A percentile compares a stretch with the other conserved stretches of the same genome.
phyloP scores from a whole-genome alignment of 1,140 invertebrate genomes.

The Carposina sasakii region DNA sequence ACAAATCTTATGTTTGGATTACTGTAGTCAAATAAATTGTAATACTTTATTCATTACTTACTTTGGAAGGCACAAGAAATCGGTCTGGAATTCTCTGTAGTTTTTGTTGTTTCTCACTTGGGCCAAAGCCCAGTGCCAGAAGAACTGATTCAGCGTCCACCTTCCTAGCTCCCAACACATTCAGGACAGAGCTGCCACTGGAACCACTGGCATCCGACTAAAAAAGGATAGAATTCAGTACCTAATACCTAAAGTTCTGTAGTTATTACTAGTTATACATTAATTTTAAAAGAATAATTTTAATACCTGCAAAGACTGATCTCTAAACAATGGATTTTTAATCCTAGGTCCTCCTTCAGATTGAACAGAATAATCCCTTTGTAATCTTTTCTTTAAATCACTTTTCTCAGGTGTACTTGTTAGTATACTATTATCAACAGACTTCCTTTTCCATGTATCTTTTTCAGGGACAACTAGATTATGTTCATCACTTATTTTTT shows the following conservation, averaged over 20 bases:
- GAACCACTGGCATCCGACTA: slow-evolving; percentile 78
- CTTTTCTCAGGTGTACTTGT: slow-evolving; percentile 37
- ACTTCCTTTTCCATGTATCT: slow-evolving; percentile 58
- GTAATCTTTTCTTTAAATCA: slow-evolving; percentile 44
- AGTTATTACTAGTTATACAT: too few relatives aligned
- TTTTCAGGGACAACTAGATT: slow-evolving; percentile 47
- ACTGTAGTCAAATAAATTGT: too few relatives aligned
- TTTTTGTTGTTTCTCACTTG: slow-evolving; percentile 70
- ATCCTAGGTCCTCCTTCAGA: slow-evolving; percentile 66
- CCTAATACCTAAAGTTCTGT: too few relatives aligned
- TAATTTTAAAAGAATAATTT: slow-evolving; percentile 11
- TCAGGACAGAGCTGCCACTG: slow-evolving; percentile 79
- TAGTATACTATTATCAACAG: slow-evolving; percentile 54
- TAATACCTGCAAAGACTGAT: slow-evolving; percentile 64
- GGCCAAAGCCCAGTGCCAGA: slow-evolving; percentile 80
- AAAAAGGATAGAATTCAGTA: too few relatives aligned
- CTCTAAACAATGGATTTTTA: slow-evolving; percentile 65
- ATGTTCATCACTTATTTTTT: slow-evolving; percentile 37
- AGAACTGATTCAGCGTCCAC: slow-evolving; percentile 85
- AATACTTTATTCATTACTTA: slow-evolving; percentile 22
- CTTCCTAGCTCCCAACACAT: slow-evolving; percentile 79
- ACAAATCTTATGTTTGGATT: too few relatives aligned
- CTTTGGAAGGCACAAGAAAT: slow-evolving; percentile 69
- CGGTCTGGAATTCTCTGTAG: slow-evolving; percentile 79
- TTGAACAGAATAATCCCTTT: slow-evolving; percentile 65